Evolutionary conservation across 2,113 vertebrate species (phyloP), one percentile per base, ranked within the genome.

Genomic region (Oxyura jamaicensis): DNA sequence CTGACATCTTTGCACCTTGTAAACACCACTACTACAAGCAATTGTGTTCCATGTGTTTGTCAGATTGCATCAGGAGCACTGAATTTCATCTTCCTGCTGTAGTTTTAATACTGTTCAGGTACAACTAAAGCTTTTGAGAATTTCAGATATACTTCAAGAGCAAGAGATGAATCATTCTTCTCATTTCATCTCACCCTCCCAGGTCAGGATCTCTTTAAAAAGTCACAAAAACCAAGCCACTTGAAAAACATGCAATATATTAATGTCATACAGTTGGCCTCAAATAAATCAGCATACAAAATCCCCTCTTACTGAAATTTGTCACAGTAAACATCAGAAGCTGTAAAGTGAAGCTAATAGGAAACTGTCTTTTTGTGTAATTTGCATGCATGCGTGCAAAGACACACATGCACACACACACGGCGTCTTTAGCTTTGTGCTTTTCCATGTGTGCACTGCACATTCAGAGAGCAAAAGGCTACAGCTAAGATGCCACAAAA

Each of bases 251-350:
- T 13, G 23, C 52, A 50, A 31, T 62, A 53, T 39, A 72, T 78
- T 87, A 81, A 72, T 39, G 73, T n/a, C 73, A 83, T 60, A 81
- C 48, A 68, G 42, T 60, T 86, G 90, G 88, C 76, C 76, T 93
- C 73, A 92, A 94, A 90, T 80, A 96, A 91, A 96, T 83, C 79
- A 84, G 88, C 93, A 86, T 86, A 90, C 12, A 83, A 93, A 96
- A 93, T 91, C 68, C 81, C 20, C n/a, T 92, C 90, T 84, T 75
- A 88, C 56, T 75, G 91, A 93, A 90, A 94, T 96, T 94, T 90
- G 88, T 93, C 83, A 91, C 90, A 96, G 79, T 39, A 91, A 91
- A 86, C 85, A 90, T 90, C 85, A 96, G 93, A 95, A 96, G 85
- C 72, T 60, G 55, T 52, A 96, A 91, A 94, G 72, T 81, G 82